A percentile compares a stretch with the other conserved stretches of the same genome.
phyloP scores from a whole-genome alignment of 2,113 vertebrate genomes.

The Laticauda laticaudata region DNA sequence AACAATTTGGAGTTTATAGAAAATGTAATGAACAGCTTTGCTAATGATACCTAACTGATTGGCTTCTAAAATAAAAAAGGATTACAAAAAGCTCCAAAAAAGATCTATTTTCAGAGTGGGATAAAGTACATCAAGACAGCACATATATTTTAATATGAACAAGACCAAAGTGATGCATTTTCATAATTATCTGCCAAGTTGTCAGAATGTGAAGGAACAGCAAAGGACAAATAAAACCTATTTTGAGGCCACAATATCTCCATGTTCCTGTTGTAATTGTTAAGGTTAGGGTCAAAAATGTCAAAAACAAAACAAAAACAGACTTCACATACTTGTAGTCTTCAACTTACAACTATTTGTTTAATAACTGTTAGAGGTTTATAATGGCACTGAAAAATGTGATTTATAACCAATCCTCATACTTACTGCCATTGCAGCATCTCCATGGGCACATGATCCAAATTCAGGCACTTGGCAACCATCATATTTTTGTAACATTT shows the following conservation, averaged over 20 bases:
- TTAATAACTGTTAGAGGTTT: neutral
- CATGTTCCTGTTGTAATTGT: neutral
- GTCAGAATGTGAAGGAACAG: neutral
- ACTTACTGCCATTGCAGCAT: neutral
- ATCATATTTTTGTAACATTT: neutral
- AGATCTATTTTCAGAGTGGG: neutral
- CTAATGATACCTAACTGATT: neutral
- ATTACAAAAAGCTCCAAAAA: neutral
- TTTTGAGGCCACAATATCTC: neutral
- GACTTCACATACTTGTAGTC: neutral
- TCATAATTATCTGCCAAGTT: neutral
- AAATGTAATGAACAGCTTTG: neutral
- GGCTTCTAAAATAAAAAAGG: neutral
- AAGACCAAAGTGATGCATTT: neutral
- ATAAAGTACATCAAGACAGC: neutral
- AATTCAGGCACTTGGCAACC: neutral
- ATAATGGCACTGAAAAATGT: neutral
- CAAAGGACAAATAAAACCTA: neutral
- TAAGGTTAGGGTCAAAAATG: neutral
- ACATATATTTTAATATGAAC: neutral
- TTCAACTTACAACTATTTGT: neutral
- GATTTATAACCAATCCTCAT: neutral
- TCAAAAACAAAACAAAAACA: neutral
- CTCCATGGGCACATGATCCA: neutral
- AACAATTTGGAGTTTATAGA: neutral